phyloP scores from a whole-genome alignment of 2,113 vertebrate species.

The Phylloscopus trochiloides region DNA sequence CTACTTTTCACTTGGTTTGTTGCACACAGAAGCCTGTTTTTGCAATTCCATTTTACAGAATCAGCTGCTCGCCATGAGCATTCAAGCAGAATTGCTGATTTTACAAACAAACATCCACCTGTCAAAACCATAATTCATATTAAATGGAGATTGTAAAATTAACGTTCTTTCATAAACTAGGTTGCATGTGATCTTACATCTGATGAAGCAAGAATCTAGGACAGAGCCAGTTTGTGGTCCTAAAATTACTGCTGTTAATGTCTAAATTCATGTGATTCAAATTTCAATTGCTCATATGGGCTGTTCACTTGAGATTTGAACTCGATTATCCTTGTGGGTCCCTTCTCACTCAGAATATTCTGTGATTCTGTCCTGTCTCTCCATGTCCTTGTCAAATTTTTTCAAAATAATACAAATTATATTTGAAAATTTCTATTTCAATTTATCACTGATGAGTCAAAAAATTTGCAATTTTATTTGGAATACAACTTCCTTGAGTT shows the following conservation, averaged over 20 bases:
- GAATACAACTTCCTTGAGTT: background rate
- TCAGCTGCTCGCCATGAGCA: background rate
- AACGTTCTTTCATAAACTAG: background rate
- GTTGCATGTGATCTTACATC: background rate
- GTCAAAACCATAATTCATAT: background rate
- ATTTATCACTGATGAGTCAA: background rate
- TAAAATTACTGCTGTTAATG: background rate
- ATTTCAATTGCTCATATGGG: background rate
- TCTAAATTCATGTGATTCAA: background rate
- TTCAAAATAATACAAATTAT: background rate
- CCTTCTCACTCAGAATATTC: background rate
- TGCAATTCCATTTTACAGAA: background rate
- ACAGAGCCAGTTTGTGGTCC: background rate
- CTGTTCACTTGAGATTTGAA: background rate
- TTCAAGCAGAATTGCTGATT: constrained; percentile 1
- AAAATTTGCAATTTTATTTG: background rate
- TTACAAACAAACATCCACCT: background rate
- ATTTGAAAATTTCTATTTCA: background rate
- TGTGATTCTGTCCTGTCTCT: background rate
- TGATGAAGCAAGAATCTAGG: background rate
- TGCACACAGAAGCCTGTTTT: background rate
- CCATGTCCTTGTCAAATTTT: background rate
- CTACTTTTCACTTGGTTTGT: background rate
- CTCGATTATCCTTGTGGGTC: background rate
- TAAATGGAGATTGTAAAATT: background rate